Conservation (phyloP, 2,113 vertebrate species). For the Pionites leucogaster region DNA sequence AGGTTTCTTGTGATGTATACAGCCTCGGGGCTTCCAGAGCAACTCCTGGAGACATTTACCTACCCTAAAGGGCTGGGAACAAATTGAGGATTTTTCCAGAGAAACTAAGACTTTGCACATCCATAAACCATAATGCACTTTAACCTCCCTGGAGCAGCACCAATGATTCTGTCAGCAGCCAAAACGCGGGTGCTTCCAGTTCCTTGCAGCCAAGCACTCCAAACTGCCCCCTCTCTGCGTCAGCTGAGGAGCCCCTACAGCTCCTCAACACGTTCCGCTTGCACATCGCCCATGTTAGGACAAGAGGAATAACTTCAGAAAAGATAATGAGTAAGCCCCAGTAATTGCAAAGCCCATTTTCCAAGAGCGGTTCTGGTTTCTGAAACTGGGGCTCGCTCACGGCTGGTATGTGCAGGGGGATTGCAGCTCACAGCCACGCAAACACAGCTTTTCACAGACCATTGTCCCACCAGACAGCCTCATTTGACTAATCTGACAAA, state of each 20-base stretch:
- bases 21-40: background rate
- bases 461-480: background rate
- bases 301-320: background rate
- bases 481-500: background rate
- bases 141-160: background rate
- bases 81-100: background rate
- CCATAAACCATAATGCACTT: background rate
- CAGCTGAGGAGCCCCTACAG: background rate
- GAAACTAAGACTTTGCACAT: background rate
- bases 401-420: fast-evolving
- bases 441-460: background rate
- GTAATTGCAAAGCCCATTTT: background rate
- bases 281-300: fast-evolving
- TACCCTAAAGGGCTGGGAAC: background rate
- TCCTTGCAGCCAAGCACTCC: background rate
- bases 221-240: background rate
- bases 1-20: background rate
- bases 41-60: background rate
- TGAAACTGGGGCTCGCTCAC: background rate
- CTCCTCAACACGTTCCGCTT: background rate
- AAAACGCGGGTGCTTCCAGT: background rate
- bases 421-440: background rate
- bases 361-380: background rate
- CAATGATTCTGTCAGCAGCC: background rate
- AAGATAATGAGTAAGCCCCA: background rate